Evolutionary conservation across 1,140 invertebrate species (phyloP).

Genomic region (Homarus americanus): DNA sequence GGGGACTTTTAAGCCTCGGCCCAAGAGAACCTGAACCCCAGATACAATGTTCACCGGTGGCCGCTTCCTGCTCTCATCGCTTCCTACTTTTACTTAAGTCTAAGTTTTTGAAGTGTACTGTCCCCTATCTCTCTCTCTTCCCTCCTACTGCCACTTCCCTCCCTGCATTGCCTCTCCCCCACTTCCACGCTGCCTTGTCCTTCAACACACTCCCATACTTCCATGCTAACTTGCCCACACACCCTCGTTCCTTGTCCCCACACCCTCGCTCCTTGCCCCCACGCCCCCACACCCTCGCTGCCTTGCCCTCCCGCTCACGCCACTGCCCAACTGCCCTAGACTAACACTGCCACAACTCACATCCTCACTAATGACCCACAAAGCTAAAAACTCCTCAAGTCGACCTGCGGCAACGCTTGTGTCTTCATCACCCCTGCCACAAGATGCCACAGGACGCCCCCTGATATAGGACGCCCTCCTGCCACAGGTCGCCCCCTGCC

Average conservation of each 20-base stretch:
- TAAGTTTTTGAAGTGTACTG: no score
- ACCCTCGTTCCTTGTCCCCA: background rate
- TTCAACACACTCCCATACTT: background rate
- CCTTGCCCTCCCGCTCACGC: background rate
- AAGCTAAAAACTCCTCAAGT: background rate
- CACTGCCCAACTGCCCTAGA: background rate
- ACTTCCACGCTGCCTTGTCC: background rate
- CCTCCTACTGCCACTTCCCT: background rate
- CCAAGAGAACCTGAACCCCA: no score
- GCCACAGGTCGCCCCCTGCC: background rate
- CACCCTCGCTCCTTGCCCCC: background rate
- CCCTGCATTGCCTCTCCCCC: background rate
- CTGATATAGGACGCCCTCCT: background rate
- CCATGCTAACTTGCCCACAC: background rate
- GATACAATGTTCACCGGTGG: no score
- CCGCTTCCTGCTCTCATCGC: no score
- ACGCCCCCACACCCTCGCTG: background rate
- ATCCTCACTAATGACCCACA: slow-evolving; percentile 11
- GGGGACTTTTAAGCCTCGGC: no score
- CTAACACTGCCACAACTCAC: background rate
- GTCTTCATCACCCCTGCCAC: background rate
- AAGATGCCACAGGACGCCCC: background rate
- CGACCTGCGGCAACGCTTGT: no score
- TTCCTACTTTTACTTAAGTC: no score
- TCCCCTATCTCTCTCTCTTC: no score